Conservation (phyloP, 2,888 invertebrate species). For the Aquatica leii region DNA sequence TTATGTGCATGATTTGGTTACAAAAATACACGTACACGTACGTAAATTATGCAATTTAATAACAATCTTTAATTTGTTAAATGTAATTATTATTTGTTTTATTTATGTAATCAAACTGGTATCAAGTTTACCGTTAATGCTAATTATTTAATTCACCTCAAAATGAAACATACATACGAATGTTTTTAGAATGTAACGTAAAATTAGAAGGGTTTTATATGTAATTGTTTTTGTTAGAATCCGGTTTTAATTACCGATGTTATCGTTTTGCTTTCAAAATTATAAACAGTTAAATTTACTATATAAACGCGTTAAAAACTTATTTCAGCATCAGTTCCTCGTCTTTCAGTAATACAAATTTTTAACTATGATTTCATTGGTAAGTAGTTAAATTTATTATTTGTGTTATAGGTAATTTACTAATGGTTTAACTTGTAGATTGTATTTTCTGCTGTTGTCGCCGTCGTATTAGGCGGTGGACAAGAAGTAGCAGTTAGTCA, state of each 20-base stretch:
- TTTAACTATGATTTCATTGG: neutral
- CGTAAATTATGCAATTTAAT: no score
- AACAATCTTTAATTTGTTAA: no score
- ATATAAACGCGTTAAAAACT: neutral
- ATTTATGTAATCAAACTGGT: no score
- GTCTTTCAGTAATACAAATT: neutral
- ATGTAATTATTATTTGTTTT: no score
- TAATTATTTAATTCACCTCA: no score
- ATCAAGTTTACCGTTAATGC: no score
- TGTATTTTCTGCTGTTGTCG: constrained; percentile 20
- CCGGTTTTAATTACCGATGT: constrained; percentile 1
- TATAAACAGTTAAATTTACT: neutral
- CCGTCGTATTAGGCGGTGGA: constrained; percentile 16
- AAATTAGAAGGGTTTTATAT: no score
- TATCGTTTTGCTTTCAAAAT: constrained; percentile 1
- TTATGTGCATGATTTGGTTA: no score
- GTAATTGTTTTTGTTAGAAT: neutral
- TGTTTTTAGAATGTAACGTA: no score
- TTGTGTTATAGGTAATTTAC: neutral
- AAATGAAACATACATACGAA: no score
- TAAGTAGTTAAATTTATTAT: neutral
- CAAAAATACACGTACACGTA: no score
- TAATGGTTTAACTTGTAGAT: constrained; percentile 3
- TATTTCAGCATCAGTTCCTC: neutral
- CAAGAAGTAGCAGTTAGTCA: constrained; percentile 36